Base-by-base conservation (phyloP, 2,888 invertebrate species). In the Drosophila prostipennis region DNA sequence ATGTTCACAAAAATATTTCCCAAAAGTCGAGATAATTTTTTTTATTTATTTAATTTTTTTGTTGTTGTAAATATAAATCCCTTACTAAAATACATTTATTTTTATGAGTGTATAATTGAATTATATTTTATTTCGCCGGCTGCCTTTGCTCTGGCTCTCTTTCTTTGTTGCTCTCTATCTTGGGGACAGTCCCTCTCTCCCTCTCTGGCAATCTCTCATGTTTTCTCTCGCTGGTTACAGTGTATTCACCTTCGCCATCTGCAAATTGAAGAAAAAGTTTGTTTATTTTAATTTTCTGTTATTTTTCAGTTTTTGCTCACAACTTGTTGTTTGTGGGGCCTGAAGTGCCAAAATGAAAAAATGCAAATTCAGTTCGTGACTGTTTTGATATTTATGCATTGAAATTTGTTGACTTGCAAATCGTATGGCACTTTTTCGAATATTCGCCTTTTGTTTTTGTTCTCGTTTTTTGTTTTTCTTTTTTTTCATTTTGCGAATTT, bases 171-270 rank as follows among this genome's bases (percentile, higher is more conserved):
- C 36, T 48, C 46, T 34, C 51, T 23, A n/a, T 40, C 29, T 26
- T 26, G 26, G 14, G 16, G 7, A 13, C 49, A 26, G 19, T 19
- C 19, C 0, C 19, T 19, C 26, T 26, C 26, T 53, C 29, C 37
- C 43, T 43, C 34, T 8, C 34, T 14, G 29, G 46, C 26, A 16
- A 16, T n/a, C 42, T 49, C 6, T 45, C 45, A 10, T 26, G 26
- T 53, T 58, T 51, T 60, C 32, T 32, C 26, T 26, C 14, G 14
- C 46, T 46, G 32, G 14, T 59, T 71, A 16, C 68, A 72, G 67
- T 86, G 80, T 80, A 86, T 83, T 86, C 80, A 80, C 84, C 80
- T 80, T 71, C 57, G 76, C 39, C 58, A 14, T 19, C 48, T 48
- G 48, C 16, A 48, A 16, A 32, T 4, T 49, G 42, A 51, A 46